Base-by-base conservation (phyloP, 2,888 invertebrate genomes). In the Carterocephalus palaemon region DNA sequence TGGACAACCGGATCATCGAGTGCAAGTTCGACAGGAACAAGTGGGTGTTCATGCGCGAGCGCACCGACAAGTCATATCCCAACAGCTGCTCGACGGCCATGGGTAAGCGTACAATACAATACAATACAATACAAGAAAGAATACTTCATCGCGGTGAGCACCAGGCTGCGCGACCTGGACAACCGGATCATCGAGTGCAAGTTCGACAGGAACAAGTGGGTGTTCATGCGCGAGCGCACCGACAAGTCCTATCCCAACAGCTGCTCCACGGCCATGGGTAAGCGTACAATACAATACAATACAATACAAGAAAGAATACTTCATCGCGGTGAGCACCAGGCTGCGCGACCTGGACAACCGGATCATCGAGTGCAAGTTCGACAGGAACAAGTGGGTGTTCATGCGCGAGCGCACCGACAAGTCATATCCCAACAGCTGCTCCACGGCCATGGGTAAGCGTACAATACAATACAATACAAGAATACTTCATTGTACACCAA, bases 201-300 rank as follows among this genome's bases (percentile, higher is more conserved):
- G 60, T 92, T 84, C 62, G 95, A 96, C 51, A 89, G 92, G 53
- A 88, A 90, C 22, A 86, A 90, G 53, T 99, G 99, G 99, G 90
- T 92, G 38, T 97, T 95, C 70, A 95, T 99, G 95, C 89, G 99
- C 46, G 95, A 97, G 72, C 88, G 99, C 54, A 97, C 95, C 0
- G 99, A 99, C 78, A 99, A 99, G 82, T 95, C 96, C 0, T 95
- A 91, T 75, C 98, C 99, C 0, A 99, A 99, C 78, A 93, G 95
- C 54, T 92, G 75, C 55, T 89, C 88, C 4, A 99, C 99, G 5
- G 98, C 98, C 2, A 70, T 84, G 61, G 91, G 95, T 95, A 76
- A 71, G 60, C n/a, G n/a, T n/a, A n/a, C n/a, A n/a, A n/a, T n/a
- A n/a, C n/a, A n/a, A n/a, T n/a, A n/a, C n/a, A n/a, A n/a, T n/a